Conservation (phyloP, 2,888 invertebrate species). For the Polymixis flavicincta region DNA sequence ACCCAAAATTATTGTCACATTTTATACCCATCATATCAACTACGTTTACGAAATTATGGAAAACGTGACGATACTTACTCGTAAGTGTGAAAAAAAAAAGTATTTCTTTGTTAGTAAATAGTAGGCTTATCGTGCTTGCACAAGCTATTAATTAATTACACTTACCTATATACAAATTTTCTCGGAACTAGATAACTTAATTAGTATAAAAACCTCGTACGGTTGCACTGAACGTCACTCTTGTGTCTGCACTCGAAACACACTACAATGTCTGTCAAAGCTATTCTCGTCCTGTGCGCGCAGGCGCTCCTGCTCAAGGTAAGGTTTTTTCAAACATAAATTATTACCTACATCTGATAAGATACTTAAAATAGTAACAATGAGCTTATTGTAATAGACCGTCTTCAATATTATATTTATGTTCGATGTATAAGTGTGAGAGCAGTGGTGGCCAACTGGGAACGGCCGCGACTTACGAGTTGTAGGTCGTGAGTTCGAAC, state of each 20-base stretch:
- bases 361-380: too few species aligned
- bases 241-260: slow-evolving; percentile 35
- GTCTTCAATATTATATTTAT: too few species aligned
- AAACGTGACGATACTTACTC: slow-evolving; percentile 28
- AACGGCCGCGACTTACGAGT: too few species aligned
- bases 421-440: too few species aligned
- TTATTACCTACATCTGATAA: background rate
- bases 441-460: too few species aligned
- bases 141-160: slow-evolving; percentile 28
- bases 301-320: slow-evolving; percentile 20
- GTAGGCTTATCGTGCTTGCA: slow-evolving; percentile 33
- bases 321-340: background rate
- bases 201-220: slow-evolving; percentile 22
- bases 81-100: background rate
- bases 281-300: slow-evolving; percentile 33
- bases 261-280: slow-evolving; percentile 69
- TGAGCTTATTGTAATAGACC: too few species aligned
- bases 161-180: slow-evolving; percentile 4
- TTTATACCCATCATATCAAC: slow-evolving; percentile 22
- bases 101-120: background rate
- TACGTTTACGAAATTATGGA: background rate
- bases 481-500: too few species aligned
- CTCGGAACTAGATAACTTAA: slow-evolving; percentile 4
- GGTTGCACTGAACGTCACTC: slow-evolving; percentile 26
- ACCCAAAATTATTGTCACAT: background rate